Evolutionary conservation across 2,888 invertebrate genomes (phyloP), one percentile per base, ranked within the genome.

Genomic region (Ypsolopha sequella): DNA sequence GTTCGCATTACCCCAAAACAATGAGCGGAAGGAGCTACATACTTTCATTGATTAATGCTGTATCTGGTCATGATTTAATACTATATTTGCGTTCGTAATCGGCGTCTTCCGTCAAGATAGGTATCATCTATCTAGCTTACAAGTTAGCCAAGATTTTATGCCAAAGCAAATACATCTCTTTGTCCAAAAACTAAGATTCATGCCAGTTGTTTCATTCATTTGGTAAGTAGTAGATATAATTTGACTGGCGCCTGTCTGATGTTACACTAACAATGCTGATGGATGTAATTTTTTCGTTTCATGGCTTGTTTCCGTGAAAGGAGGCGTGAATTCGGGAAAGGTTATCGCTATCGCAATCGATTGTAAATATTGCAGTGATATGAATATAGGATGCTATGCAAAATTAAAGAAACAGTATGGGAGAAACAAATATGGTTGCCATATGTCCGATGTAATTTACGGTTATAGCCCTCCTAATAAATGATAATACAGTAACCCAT

Each of bases 11-110:
- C 55, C 60, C 58, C 56, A 58, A 61, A 68, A 80, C 81, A 80
- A 81, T 76, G 73, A 68, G 65, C 77, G 80, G 79, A 80, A 78
- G 70, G 41, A 69, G 66, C 60, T 58, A 56, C 62, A 66, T 66
- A 69, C 69, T 73, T 71, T 70, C 66, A 71, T 73, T 73, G 74
- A 80, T 76, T 71, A 72, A 74, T 73, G 70, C 65, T 65, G 64
- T 64, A 70, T 71, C 65, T 66, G 62, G 56, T 58, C 68, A 66
- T 65, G 70, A 66, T 70, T 63, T 63, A 64, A 63, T 58, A 57
- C 61, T 54, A 63, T 64, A 73, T 74, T 71, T 66, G 66, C 69
- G 57, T 61, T 60, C 58, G 65, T 74, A 75, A 74, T 72, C 59
- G 60, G 58, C 57, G 54, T 61, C 66, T 70, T 76, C 73, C 72